These are phyloP conservation scores for Pica pica DNA, from an alignment of 2,113 vertebrate genomes.

Conservation along the genomic window DNA sequence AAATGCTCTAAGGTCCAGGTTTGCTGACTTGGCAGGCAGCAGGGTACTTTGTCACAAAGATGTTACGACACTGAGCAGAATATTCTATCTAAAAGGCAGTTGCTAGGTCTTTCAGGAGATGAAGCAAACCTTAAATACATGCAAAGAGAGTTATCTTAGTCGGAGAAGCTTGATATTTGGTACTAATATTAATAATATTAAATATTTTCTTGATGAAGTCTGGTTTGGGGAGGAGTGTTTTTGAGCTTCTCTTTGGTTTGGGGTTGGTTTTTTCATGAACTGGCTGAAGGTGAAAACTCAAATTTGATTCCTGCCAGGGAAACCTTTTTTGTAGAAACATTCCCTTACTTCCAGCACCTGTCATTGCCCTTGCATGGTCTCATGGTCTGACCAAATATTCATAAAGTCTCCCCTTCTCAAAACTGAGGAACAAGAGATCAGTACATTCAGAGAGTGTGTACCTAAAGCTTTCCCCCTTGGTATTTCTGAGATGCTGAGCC, in stretches of 20 bases:
- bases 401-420: not conserved
- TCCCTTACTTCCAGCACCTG: not conserved
- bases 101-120: not conserved
- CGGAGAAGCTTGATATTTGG: not conserved
- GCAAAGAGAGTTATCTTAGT: not conserved
- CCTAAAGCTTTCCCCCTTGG: not conserved
- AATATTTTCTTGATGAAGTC: not conserved
- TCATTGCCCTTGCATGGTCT: not conserved
- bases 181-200: not conserved
- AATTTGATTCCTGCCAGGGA: not conserved
- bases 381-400: not conserved
- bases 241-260: not conserved
- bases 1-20: not conserved
- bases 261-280: not conserved
- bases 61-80: not conserved
- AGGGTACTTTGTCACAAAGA: not conserved
- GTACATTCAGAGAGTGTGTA: fast-evolving
- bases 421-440: not conserved
- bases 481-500: not conserved
- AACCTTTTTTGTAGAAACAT: not conserved
- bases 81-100: not conserved
- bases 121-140: not conserved
- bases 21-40: not conserved
- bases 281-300: not conserved
- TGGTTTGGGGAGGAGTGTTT: not conserved